Conservation (phyloP, 2,888 invertebrate genomes). For the Pheosia gnoma region DNA sequence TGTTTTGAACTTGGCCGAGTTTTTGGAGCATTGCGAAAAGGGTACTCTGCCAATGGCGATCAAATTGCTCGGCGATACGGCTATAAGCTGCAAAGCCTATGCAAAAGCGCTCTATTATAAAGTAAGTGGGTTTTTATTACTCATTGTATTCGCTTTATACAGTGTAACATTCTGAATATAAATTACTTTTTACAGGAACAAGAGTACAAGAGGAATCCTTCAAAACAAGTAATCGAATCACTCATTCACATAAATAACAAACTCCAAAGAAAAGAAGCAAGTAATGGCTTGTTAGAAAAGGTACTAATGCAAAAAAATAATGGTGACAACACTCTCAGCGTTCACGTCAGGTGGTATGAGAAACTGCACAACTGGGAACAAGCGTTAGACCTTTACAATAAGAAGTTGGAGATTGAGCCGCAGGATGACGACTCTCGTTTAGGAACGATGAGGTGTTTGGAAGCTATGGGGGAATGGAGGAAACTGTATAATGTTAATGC, state of each 20-base stretch:
- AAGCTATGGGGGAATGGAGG: constrained; percentile 99
- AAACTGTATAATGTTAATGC: constrained; percentile 90
- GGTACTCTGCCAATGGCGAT: constrained; percentile 96
- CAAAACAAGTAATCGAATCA: constrained; percentile 93
- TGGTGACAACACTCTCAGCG: constrained; percentile 80
- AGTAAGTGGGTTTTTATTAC: constrained; percentile 46
- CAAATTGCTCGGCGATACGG: constrained; percentile 94
- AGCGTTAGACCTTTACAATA: constrained; percentile 94
- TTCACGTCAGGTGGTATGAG: constrained; percentile 97
- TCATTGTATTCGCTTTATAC: not conserved
- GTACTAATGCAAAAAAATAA: constrained; percentile 91
- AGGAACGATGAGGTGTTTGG: constrained; percentile 97
- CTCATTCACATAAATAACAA: constrained; percentile 99
- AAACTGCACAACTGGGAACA: constrained; percentile 99
- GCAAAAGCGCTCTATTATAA: constrained; percentile 87
- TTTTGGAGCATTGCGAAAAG: constrained; percentile 99
- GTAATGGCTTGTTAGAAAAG: constrained; percentile 95
- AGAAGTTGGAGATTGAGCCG: constrained; percentile 87
- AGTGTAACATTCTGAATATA: constrained; percentile 14
- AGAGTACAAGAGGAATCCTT: constrained; percentile 89
- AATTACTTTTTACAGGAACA: constrained; percentile 86
- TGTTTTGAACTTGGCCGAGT: constrained; percentile 98
- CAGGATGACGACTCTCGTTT: constrained; percentile 92
- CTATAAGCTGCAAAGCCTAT: constrained; percentile 94
- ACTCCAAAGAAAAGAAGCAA: constrained; percentile 98